Evolutionary conservation across 2,888 invertebrate species (phyloP).

Genomic region (Agrochola litura): DNA sequence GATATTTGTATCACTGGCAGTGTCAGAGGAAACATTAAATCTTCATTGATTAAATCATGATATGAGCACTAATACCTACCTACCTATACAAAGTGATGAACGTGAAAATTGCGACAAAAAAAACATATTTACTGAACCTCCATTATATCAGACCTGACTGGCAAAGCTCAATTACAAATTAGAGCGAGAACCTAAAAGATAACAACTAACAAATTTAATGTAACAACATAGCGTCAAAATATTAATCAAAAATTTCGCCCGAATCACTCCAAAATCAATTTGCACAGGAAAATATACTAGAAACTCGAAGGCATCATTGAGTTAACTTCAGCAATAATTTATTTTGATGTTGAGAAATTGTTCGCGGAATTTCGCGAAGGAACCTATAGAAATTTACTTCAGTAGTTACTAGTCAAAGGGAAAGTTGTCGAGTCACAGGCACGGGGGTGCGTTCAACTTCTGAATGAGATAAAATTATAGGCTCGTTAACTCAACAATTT

Average conservation of each 20-base stretch:
- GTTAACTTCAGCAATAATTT: conserved; percentile 59
- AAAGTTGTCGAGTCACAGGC: conserved; percentile 55
- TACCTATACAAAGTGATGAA: too few relatives aligned
- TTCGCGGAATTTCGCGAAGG: conserved; percentile 50
- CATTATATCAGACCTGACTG: not conserved
- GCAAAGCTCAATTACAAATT: not conserved
- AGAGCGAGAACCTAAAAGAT: not conserved
- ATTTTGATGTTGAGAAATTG: conserved; percentile 64
- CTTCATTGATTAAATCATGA: not conserved
- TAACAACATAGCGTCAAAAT: conserved; percentile 26
- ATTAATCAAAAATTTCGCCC: conserved; percentile 36
- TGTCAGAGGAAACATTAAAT: not conserved
- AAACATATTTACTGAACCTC: not conserved
- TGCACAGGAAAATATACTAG: conserved; percentile 47
- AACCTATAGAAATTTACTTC: conserved; percentile 60
- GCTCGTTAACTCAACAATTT: conserved; percentile 60
- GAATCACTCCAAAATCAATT: conserved; percentile 58
- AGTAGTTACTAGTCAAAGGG: conserved; percentile 54
- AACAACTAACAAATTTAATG: conserved; percentile 17
- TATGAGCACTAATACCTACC: not conserved
- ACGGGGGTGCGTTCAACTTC: conserved; percentile 50
- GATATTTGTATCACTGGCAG: too few relatives aligned
- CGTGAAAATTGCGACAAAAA: too few relatives aligned
- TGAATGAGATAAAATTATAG: conserved; percentile 62
- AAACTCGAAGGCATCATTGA: conserved; percentile 49